Percentiles rank a stretch among this genome's conserved stretches.
Evolutionary conservation across 2,797 vertebrate genomes (phyloP).

Genomic region (Lagodon rhomboides): DNA sequence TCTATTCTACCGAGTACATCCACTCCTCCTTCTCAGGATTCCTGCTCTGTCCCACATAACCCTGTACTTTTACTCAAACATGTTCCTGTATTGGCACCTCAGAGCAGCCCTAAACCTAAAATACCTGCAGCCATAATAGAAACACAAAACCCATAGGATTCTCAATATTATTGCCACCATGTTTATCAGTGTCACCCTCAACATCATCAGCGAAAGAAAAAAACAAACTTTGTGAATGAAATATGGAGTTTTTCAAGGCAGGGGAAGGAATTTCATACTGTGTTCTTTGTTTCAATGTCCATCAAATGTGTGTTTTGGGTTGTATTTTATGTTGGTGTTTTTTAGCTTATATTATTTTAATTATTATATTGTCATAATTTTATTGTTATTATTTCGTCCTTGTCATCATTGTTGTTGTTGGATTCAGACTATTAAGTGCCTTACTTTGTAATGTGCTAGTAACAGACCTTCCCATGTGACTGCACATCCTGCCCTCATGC

Average conservation of each 20-base stretch:
- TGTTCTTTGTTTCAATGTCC: slow-evolving; percentile 80
- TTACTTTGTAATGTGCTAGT: slow-evolving; percentile 82
- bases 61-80: slow-evolving; percentile 63
- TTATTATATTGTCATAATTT: slow-evolving; percentile 87
- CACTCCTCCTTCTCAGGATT: slow-evolving; percentile 99
- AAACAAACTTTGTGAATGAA: slow-evolving; percentile 81
- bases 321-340: slow-evolving; percentile 80
- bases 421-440: slow-evolving; percentile 83
- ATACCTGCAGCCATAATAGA: slow-evolving; percentile 74
- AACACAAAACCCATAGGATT: slow-evolving; percentile 65
- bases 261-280: slow-evolving; percentile 82
- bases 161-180: slow-evolving; percentile 55
- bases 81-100: slow-evolving; percentile 70
- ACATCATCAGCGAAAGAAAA: slow-evolving; percentile 72
- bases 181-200: slow-evolving; percentile 76
- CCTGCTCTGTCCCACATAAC: slow-evolving; percentile 99
- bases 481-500: slow-evolving; percentile 82
- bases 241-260: slow-evolving; percentile 77
- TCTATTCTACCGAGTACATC: slow-evolving; percentile 99
- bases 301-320: slow-evolving; percentile 82
- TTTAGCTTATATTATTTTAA: slow-evolving; percentile 85
- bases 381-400: slow-evolving; percentile 83
- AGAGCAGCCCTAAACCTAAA: slow-evolving; percentile 71
- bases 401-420: slow-evolving; percentile 79
- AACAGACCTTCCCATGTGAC: slow-evolving; percentile 86